Evolutionary conservation across 2,888 invertebrate species (phyloP).

Genomic region (Xylophagus ater): DNA sequence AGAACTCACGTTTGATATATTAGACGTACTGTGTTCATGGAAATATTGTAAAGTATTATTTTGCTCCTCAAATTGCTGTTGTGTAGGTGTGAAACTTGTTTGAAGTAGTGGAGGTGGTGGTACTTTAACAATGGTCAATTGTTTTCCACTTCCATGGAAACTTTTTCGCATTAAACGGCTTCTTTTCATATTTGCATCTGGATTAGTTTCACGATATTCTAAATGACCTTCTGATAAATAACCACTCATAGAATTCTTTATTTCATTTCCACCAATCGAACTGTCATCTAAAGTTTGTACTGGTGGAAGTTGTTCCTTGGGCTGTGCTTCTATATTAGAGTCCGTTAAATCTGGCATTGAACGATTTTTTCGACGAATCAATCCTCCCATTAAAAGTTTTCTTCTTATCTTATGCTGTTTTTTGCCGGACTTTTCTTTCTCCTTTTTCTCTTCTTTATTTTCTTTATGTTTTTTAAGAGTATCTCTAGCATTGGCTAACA

Average conservation of each 20-base stretch:
- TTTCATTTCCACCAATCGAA: slow-evolving; percentile 51
- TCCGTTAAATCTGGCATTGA: slow-evolving; percentile 88
- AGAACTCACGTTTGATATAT: slow-evolving; percentile 37
- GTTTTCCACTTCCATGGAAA: slow-evolving; percentile 76
- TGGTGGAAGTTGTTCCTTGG: slow-evolving; percentile 33
- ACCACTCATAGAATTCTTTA: slow-evolving; percentile 50
- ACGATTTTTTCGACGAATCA: slow-evolving; percentile 77
- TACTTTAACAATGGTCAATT: slow-evolving; percentile 70
- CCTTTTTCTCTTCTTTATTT: slow-evolving; percentile 49
- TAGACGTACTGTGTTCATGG: slow-evolving; percentile 37
- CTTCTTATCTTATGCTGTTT: slow-evolving; percentile 84
- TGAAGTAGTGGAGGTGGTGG: slow-evolving; percentile 77
- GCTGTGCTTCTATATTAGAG: slow-evolving; percentile 45
- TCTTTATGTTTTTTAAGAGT: slow-evolving; percentile 49
- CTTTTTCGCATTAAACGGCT: slow-evolving; percentile 83
- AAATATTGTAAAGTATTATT: slow-evolving; percentile 28
- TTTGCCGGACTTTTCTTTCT: slow-evolving; percentile 65
- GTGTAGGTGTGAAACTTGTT: slow-evolving; percentile 68
- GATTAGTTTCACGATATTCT: slow-evolving; percentile 54
- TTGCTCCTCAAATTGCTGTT: slow-evolving; percentile 29
- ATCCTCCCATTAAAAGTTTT: slow-evolving; percentile 78
- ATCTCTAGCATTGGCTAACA: slow-evolving; percentile 40
- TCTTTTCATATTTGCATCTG: slow-evolving; percentile 73
- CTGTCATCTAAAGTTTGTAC: slow-evolving; percentile 62
- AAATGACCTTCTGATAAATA: slow-evolving; percentile 81